Conservation (phyloP, 2,797 vertebrate species). For the Micrastur ruficollis region DNA sequence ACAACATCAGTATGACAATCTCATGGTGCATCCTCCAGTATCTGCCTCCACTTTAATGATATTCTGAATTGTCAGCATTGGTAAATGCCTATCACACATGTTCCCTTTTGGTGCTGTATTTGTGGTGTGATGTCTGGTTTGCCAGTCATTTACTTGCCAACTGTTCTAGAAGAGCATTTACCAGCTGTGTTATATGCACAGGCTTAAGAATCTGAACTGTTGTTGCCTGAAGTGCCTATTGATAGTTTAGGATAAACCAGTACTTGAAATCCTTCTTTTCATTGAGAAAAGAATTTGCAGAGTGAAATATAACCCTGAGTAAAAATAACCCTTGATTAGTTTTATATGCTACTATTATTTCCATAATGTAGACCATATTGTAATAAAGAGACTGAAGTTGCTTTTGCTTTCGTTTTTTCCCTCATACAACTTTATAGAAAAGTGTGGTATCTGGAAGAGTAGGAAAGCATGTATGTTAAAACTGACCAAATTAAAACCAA, state of each 20-base stretch:
- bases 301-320: neutral
- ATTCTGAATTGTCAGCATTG: neutral
- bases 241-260: neutral
- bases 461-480: neutral
- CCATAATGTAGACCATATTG: neutral
- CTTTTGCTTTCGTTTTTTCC: neutral
- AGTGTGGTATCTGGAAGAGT: neutral
- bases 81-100: neutral
- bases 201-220: neutral
- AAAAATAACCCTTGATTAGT: neutral
- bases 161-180: neutral
- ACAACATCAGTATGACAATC: neutral
- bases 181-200: neutral
- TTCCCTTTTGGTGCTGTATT: neutral
- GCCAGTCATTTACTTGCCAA: neutral
- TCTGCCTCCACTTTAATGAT: neutral
- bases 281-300: neutral
- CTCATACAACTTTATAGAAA: neutral
- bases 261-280: neutral
- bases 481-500: neutral
- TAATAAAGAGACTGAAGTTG: neutral
- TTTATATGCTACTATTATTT: neutral
- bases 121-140: neutral
- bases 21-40: rapidly evolving
- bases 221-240: neutral